Evolutionary conservation across 1,140 invertebrate species (phyloP).

Genomic region (Sycobia sp.): DNA sequence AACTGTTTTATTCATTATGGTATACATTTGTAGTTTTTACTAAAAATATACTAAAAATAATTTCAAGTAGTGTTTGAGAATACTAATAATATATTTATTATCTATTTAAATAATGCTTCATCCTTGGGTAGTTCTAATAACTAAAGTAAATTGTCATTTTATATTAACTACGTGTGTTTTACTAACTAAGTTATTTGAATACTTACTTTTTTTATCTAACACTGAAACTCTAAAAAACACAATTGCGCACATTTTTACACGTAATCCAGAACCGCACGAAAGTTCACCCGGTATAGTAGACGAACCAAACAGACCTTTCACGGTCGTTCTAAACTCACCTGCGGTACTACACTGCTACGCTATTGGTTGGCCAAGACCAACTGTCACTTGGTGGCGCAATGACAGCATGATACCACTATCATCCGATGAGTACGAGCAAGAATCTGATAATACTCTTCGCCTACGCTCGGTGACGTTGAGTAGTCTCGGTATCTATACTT

Average conservation of each 20-base stretch:
- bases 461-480: conserved; percentile 73
- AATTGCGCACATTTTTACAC: background rate
- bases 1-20: too few relatives aligned
- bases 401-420: conserved; percentile 72
- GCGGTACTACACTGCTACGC: conserved; percentile 80
- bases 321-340: conserved; percentile 73
- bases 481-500: conserved; percentile 82
- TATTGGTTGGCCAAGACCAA: conserved; percentile 79
- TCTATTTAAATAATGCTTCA: too few relatives aligned
- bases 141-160: too few relatives aligned
- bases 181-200: too few relatives aligned
- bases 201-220: too few relatives aligned
- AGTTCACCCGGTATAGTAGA: conserved; percentile 63
- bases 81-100: too few relatives aligned
- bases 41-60: too few relatives aligned
- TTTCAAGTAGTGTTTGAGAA: too few relatives aligned
- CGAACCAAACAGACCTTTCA: conserved; percentile 66
- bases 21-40: too few relatives aligned
- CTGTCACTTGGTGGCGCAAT: conserved; percentile 87
- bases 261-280: conserved; percentile 55
- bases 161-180: too few relatives aligned
- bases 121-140: too few relatives aligned
- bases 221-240: too few relatives aligned
- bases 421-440: conserved; percentile 74
- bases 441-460: conserved; percentile 73